phyloP scores from a whole-genome alignment of 2,888 invertebrate species.

The Andrena chrysosceles region DNA sequence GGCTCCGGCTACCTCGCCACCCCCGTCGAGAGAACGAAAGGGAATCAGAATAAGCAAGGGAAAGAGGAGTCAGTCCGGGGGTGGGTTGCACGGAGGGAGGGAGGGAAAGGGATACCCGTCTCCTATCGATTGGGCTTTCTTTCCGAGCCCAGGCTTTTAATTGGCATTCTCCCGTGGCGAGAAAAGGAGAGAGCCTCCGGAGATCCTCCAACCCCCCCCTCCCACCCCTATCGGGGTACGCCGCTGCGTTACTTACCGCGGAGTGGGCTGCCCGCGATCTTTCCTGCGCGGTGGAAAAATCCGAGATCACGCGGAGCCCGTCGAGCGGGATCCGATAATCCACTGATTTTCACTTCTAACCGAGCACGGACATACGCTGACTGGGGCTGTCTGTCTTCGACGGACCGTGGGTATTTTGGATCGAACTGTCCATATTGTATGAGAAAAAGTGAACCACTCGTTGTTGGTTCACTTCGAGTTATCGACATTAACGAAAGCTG shows the following conservation, averaged over 20 bases:
- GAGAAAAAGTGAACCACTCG: no score
- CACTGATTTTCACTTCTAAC: not conserved
- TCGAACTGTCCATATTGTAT: no score
- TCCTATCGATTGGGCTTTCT: constrained; percentile 84
- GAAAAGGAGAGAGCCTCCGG: constrained; percentile 75
- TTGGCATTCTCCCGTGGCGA: constrained; percentile 84
- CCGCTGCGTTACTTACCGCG: constrained; percentile 59
- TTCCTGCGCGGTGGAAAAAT: constrained; percentile 47
- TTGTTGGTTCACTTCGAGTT: no score
- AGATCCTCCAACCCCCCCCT: constrained; percentile 55
- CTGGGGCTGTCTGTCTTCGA: not conserved
- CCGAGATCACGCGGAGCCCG: not conserved
- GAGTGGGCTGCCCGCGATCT: constrained; percentile 56
- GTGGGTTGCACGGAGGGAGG: constrained; percentile 68
- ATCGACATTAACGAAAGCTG: no score
- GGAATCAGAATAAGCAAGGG: constrained; percentile 76
- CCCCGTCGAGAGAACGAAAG: constrained; percentile 73
- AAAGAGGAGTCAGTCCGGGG: constrained; percentile 71
- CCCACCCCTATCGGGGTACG: not conserved
- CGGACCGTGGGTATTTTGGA: not conserved
- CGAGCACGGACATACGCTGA: not conserved
- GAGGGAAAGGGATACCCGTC: constrained; percentile 75
- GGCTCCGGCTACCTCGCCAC: constrained; percentile 78
- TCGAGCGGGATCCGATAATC: not conserved
- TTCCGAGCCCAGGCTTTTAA: constrained; percentile 83